Base-by-base conservation (phyloP, 2,888 invertebrate species). In the Acrocera orbiculus region DNA sequence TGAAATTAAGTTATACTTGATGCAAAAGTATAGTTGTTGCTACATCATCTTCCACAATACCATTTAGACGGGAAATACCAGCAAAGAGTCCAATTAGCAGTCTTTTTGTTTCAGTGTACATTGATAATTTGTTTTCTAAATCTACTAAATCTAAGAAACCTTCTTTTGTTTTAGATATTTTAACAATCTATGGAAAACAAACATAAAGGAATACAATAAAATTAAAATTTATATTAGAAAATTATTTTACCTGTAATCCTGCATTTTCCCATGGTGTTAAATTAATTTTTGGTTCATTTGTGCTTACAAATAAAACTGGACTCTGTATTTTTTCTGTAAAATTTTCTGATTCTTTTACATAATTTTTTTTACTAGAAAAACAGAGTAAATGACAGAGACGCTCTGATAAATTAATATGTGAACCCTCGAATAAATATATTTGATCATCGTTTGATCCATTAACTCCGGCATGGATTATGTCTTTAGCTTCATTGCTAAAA, bases 31-130 rank as follows among this genome's bases (percentile, higher is more conserved):
- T 61, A 1, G 86, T 85, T 7, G 89, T 76, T 0, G 76, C 75
- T 3, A 83, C 73, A 47, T 85, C 83, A 58, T 87, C 85, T 26
- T 76, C 72, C 22, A 87, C 51, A n/a, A 82, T 75, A 6, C 90
- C 90, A 1, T 87, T 86, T n/a, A 87, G 69, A 51, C 83, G 85
- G 15, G 86, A 86, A 3, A 82, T 83, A 0, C 82, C 83, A 16
- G 78, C 73, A 57, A 90, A 87, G 55, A 81, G 80, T 1, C 87
- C 89, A 32, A 89, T 75, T 58, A 89, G 61, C 47, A 70, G 67
- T 37, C 71, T 63, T n/a, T 73, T 73, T 10, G 64, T 63, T 14
- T 64, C 63, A 13, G 70, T 65, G 46, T 73, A 67, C 43, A 70
- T 65, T 50, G 72, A 65, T 32, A 87, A 60, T 48, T 74, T 71